Conservation (phyloP, 2,797 vertebrate genomes). For the Sebastes nivosus region DNA sequence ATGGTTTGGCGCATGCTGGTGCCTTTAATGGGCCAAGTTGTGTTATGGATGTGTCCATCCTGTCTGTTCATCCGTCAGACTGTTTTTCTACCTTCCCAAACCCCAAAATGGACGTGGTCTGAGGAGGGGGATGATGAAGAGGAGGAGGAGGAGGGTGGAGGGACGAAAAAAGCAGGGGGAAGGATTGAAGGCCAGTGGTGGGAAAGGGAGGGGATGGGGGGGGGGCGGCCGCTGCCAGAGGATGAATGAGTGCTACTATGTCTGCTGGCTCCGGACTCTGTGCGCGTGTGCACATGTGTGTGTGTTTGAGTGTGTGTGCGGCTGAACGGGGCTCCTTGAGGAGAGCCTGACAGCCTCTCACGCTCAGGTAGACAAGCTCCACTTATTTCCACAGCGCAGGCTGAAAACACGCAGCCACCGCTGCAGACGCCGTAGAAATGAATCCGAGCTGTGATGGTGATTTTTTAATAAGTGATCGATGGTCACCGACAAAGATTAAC, state of each 20-base stretch:
- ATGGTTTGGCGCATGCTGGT: constrained; percentile 14
- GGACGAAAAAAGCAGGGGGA: constrained; percentile 61
- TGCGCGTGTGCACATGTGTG: neutral
- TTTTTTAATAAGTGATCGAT: neutral
- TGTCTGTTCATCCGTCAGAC: constrained; percentile 45
- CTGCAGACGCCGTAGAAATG: constrained; percentile 40
- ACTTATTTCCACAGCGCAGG: constrained; percentile 52
- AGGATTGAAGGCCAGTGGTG: constrained; percentile 57
- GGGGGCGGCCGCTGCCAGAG: constrained; percentile 39
- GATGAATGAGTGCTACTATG: constrained; percentile 82
- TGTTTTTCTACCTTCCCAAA: constrained; percentile 66
- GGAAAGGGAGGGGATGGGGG: constrained; percentile 21
- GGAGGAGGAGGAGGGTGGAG: constrained; percentile 20
- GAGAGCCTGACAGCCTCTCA: constrained; percentile 63
- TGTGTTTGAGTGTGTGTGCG: constrained; percentile 12
- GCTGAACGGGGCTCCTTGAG: constrained; percentile 59
- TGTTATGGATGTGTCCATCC: constrained; percentile 52
- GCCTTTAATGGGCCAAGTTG: constrained; percentile 26
- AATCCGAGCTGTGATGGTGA: neutral
- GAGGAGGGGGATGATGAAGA: constrained; percentile 41
- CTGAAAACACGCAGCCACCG: constrained; percentile 17
- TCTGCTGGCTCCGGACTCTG: constrained; percentile 61
- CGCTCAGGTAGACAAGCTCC: constrained; percentile 66
- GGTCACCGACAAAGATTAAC: too few species aligned
- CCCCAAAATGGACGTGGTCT: constrained; percentile 67